Evolutionary conservation across 2,113 vertebrate genomes (phyloP).

Genomic region (Callithrix jacchus): DNA sequence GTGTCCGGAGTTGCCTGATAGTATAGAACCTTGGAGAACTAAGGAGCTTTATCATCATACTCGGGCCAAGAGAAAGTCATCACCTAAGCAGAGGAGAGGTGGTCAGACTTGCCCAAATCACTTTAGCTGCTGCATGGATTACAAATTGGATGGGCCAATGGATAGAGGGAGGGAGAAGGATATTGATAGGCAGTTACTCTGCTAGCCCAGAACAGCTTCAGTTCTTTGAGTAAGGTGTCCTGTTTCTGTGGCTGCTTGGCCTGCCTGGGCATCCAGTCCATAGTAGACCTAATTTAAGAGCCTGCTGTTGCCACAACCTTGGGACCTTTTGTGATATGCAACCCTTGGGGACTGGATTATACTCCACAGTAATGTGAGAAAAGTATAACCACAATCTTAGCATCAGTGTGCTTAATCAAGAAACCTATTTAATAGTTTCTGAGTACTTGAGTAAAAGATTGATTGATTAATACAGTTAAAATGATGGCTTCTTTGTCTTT

Average conservation of each 20-base stretch:
- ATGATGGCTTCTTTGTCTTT: slow-evolving; percentile 28
- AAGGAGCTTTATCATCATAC: not conserved
- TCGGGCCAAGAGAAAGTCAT: not conserved
- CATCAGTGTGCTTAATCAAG: slow-evolving; percentile 37
- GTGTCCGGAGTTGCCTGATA: not conserved
- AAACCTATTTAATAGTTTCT: slow-evolving; percentile 66
- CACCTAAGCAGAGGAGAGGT: not conserved
- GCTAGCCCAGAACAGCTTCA: no score
- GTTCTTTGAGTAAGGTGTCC: not conserved
- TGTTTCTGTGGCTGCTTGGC: not conserved
- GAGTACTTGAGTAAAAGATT: slow-evolving; percentile 67
- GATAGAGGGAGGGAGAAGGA: not conserved
- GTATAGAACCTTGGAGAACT: not conserved
- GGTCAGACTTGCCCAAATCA: not conserved
- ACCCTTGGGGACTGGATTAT: not conserved
- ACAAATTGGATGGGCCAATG: not conserved
- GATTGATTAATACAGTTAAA: slow-evolving; percentile 52
- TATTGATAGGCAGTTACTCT: not conserved
- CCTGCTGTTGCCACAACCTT: not conserved
- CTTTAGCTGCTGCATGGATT: not conserved
- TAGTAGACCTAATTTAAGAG: not conserved
- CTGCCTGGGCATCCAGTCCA: not conserved
- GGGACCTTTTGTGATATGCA: no score
- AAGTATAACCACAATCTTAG: not conserved
- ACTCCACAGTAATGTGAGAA: not conserved